Base-by-base conservation (phyloP, 1,140 invertebrate genomes). In the Bombus breviceps region DNA sequence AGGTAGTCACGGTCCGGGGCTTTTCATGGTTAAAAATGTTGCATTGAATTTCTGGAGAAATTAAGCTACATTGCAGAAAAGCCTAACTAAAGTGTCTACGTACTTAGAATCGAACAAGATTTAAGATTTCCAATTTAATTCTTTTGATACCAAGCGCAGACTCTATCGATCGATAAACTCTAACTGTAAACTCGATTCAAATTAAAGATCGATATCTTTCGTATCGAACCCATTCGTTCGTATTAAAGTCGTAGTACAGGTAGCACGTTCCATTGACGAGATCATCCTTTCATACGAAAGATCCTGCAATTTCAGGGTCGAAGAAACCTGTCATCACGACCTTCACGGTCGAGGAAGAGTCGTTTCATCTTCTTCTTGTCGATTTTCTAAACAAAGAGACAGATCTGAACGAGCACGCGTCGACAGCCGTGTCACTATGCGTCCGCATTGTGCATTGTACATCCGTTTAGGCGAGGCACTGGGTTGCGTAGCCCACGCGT, bases 401-500 rank as follows among this genome's bases (percentile, higher is more conserved):
- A 9, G 9, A 69, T 34, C 74, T 39, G 62, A 77, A 62, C 75
- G 68, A 59, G 25, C 39, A 83, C 6, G 18, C 18, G 64, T 72
- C 57, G 88, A 32, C 86, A 83, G 80, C 85, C 73, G 39, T 53
- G 74, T 74, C 66, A 85, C 86, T 88, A 69, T 73, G 66, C 78
- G 47, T 72, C 83, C 34, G 86, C 86, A 91, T 90, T 91, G 92
- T 93, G 86, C 64, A n/a, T 62, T 62, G 64, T 34, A 34, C 89
- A 93, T 93, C 91, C 87, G 90, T 92, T 92, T 93, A 92, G 91
- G 92, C 91, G 90, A 91, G 89, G 87, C 89, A 91, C 88, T 66
- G 72, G 84, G 88, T 83, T 86, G 86, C 88, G 86, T 94, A 91
- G 92, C 93, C 93, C 93, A 94, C 93, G 93, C 92, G 89, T 84